phyloP scores from a whole-genome alignment of 2,113 vertebrate genomes.

The Baryphthengus martii region DNA sequence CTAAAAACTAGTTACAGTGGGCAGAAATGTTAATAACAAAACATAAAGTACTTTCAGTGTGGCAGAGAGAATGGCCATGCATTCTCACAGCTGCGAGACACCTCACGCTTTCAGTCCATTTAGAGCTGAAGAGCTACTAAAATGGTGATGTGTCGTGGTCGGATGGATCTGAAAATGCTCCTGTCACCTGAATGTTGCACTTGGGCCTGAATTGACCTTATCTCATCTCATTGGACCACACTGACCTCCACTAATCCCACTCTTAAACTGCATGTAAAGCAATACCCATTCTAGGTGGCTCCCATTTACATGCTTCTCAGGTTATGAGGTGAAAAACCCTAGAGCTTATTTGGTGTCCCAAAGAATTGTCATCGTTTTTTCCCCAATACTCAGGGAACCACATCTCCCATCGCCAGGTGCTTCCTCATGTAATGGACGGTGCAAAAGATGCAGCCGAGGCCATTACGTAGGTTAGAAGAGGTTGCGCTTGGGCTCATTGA shows the following conservation, averaged over 20 bases:
- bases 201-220: background rate
- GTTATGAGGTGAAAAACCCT: background rate
- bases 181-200: too few species aligned
- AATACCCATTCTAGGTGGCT: accelerated
- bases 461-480: accelerated
- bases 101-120: background rate
- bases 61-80: background rate
- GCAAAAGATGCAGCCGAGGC: background rate
- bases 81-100: background rate
- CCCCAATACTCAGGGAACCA: too few species aligned
- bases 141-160: accelerated
- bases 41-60: background rate
- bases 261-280: background rate
- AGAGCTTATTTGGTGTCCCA: too few species aligned
- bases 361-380: accelerated
- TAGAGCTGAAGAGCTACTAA: background rate
- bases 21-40: background rate
- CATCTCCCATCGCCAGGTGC: accelerated
- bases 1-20: background rate
- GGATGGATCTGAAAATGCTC: background rate
- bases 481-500: accelerated
- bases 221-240: accelerated
- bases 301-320: background rate
- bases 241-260: accelerated
- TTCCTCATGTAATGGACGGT: accelerated